Percentiles rank a stretch among this genome's conserved stretches.
These are phyloP conservation scores for Rotaria magnacalcarata DNA, from an alignment of 2,888 invertebrate genomes.

Conservation along the genomic window DNA sequence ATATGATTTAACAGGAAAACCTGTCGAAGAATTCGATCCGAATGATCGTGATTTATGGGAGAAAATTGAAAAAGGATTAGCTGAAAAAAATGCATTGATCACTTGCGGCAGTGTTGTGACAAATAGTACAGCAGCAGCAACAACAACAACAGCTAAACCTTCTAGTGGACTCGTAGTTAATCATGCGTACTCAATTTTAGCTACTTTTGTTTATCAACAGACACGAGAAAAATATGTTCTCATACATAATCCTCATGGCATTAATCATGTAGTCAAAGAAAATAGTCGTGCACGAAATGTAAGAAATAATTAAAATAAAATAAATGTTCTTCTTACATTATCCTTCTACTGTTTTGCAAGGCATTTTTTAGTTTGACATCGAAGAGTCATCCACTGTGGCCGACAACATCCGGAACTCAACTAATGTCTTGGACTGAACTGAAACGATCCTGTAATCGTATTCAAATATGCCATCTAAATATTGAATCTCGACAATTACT, in stretches of 20 bases:
- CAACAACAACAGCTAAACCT: not conserved
- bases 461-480: not conserved
- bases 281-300: not conserved
- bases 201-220: not conserved
- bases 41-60: not conserved
- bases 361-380: not conserved
- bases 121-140: not conserved
- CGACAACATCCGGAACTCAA: not conserved
- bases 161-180: not conserved
- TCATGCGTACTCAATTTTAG: conserved; percentile 11
- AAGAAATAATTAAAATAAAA: not conserved
- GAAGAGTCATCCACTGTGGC: not conserved
- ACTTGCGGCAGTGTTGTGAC: not conserved
- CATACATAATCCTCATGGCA: conserved; percentile 1
- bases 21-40: not conserved
- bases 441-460: not conserved
- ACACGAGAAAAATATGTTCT: not conserved
- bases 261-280: not conserved
- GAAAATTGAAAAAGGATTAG: not conserved
- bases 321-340: not conserved
- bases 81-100: not conserved
- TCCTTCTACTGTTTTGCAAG: not conserved
- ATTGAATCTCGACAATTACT: not conserved
- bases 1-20: conserved; percentile 3
- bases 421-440: not conserved